Base-by-base conservation (phyloP, 2,113 vertebrate genomes). In the Solea solea region DNA sequence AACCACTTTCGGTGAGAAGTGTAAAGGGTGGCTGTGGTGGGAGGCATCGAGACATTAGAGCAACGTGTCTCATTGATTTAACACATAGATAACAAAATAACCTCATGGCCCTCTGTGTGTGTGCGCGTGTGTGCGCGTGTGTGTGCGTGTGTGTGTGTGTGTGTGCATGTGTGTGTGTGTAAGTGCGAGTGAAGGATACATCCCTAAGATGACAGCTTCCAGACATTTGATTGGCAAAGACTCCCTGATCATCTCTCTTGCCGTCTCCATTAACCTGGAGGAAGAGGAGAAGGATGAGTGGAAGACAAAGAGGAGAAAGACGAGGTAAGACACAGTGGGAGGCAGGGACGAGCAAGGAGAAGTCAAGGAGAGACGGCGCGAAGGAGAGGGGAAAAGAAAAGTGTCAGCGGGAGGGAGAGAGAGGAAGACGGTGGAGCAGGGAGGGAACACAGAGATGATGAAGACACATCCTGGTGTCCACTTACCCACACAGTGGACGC, bases 221-320 rank as follows among this genome's bases (percentile, higher is more conserved):
- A 99, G 96, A 91, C 97, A 99, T 95, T 99, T 99, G 90, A 99
- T 99, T 71, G 97, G 97, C 81, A 99, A 90, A 71, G 97, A 97
- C 88, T 98, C 97, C 45, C 96, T 94, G 88, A 96, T 96, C 97
- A 91, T 90, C 93, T 98, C 97, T 91, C 92, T 95, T 10, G 97
- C 97, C 0, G 96, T 97, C 90, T 98, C 97, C 97, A 98, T 99
- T 77, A 98, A 93, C 93, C 97, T 99, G 82, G 21, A 80, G 21
- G 72, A 28, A 13, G 25, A 55, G 42, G 62, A 57, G 50, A 13
- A 27, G 2, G 55, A 50, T 11, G 40, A 65, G 28, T 42, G 2
- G 12, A 49, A n/a, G 46, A 52, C 3, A 14, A 21, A 5, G 9
- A 49, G 0, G 12, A 10, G 3, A 0, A 21, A 27, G n/a, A 7